Evolutionary conservation across 2,888 invertebrate genomes (phyloP).

Genomic region (Ctenicera cuprea): DNA sequence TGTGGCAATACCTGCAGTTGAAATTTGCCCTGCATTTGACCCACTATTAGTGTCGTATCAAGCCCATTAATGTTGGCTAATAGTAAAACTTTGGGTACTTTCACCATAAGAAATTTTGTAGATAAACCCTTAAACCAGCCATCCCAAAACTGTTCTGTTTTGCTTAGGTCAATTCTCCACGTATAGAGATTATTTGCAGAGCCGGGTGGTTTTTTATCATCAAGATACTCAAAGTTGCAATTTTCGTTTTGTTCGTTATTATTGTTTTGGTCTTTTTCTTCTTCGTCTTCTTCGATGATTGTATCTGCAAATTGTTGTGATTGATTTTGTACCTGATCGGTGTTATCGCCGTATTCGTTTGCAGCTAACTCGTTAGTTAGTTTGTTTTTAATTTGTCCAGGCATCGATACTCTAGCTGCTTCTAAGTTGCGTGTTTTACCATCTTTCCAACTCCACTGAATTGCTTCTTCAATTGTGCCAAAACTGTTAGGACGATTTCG

Average conservation of each 20-base stretch:
- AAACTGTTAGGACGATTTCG: conserved; percentile 92
- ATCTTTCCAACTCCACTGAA: conserved; percentile 92
- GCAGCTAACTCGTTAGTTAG: conserved; percentile 81
- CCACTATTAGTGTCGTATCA: conserved; percentile 96
- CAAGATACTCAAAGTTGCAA: not conserved
- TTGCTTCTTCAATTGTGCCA: conserved; percentile 91
- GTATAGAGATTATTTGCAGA: conserved; percentile 76
- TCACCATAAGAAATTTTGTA: conserved; percentile 82
- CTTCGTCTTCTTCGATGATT: not conserved
- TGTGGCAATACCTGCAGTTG: conserved; percentile 96
- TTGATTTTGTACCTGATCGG: conserved; percentile 24
- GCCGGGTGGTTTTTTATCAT: conserved; percentile 33
- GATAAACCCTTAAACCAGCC: conserved; percentile 98
- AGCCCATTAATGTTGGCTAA: conserved; percentile 94
- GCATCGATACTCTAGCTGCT: conserved; percentile 96
- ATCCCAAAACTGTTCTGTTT: conserved; percentile 94
- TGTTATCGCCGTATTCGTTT: conserved; percentile 73
- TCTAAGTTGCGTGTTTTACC: conserved; percentile 95
- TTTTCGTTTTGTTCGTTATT: too few species aligned
- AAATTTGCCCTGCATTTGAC: conserved; percentile 99
- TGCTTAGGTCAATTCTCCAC: conserved; percentile 95
- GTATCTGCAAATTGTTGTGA: conserved; percentile 63
- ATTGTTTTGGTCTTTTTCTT: conserved; percentile 32
- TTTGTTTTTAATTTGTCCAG: conserved; percentile 88
- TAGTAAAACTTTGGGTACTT: conserved; percentile 84